These are phyloP conservation scores for Heliothis subflexa DNA, from an alignment of 1,140 invertebrate species.

Conservation along the genomic window DNA sequence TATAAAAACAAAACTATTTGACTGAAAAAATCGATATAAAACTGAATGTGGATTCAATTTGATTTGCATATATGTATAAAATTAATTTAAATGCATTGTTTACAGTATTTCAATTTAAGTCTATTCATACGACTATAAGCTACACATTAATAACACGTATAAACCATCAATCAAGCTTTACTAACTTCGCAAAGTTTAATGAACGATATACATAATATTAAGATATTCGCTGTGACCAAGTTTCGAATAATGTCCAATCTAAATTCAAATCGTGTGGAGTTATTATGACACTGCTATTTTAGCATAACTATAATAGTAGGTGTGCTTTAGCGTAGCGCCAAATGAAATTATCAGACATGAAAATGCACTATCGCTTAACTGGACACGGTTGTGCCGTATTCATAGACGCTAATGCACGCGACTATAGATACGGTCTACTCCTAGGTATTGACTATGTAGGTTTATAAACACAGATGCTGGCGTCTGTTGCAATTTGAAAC, in stretches of 20 bases:
- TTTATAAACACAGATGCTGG: neutral
- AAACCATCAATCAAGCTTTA: conserved; percentile 10
- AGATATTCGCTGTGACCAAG: conserved; percentile 14
- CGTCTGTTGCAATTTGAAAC: neutral
- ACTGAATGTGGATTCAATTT: too few relatives aligned
- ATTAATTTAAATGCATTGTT: too few relatives aligned
- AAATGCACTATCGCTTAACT: conserved; percentile 32
- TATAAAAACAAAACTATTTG: too few relatives aligned
- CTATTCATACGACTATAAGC: too few relatives aligned
- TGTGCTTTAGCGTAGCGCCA: neutral
- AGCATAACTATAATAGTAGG: neutral
- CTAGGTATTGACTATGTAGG: neutral
- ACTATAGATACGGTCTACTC: neutral
- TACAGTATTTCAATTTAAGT: too few relatives aligned
- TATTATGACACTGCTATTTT: conserved; percentile 4
- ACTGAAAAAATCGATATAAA: too few relatives aligned
- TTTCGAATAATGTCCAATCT: conserved; percentile 45
- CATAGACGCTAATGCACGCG: neutral
- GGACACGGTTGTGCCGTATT: neutral
- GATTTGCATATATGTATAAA: too few relatives aligned
- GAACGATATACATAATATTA: neutral
- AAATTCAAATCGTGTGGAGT: conserved; percentile 39
- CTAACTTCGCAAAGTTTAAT: conserved; percentile 20
- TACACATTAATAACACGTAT: neutral
- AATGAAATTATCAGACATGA: conserved; percentile 41